Conservation (phyloP, 53 echinoderm and acorn worm genomes). For the Patiria pectinifera region DNA sequence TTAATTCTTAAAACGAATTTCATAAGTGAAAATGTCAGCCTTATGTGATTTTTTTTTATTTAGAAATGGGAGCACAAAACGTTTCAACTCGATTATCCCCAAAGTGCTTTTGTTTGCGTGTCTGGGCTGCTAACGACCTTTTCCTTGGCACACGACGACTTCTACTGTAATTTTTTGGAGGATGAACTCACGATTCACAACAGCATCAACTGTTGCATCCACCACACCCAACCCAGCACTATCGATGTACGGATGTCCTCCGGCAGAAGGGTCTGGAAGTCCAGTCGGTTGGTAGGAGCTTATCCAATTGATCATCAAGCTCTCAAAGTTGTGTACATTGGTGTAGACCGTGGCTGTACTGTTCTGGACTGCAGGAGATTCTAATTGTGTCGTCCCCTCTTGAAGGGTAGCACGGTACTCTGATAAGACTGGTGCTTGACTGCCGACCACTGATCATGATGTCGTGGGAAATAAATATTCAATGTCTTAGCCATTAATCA, state of each 20-base stretch:
- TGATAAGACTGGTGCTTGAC: background rate
- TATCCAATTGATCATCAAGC: background rate
- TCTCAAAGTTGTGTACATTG: background rate
- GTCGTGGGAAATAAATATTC: background rate
- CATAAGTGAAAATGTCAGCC: too few relatives aligned
- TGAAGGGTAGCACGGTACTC: background rate
- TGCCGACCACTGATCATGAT: background rate
- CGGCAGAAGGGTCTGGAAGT: background rate
- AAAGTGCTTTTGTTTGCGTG: too few relatives aligned
- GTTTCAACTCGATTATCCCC: too few relatives aligned
- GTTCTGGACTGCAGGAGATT: conserved; percentile 10
- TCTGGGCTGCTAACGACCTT: too few relatives aligned
- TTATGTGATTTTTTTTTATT: too few relatives aligned
- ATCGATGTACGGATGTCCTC: background rate
- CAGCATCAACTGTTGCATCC: background rate
- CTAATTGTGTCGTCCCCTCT: background rate
- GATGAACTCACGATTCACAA: conserved; percentile 29
- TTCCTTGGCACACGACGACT: too few relatives aligned
- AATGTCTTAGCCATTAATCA: background rate
- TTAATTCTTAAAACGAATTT: too few relatives aligned
- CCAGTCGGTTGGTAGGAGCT: conserved; percentile 27
- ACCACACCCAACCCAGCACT: background rate
- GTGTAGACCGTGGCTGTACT: conserved; percentile 34
- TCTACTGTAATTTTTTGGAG: background rate
- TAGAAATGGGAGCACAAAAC: too few relatives aligned